Percentiles rank a stretch among this genome's conserved stretches.
Evolutionary conservation across 2,113 vertebrate genomes (phyloP).

Genomic region (Poicephalus meyeri): DNA sequence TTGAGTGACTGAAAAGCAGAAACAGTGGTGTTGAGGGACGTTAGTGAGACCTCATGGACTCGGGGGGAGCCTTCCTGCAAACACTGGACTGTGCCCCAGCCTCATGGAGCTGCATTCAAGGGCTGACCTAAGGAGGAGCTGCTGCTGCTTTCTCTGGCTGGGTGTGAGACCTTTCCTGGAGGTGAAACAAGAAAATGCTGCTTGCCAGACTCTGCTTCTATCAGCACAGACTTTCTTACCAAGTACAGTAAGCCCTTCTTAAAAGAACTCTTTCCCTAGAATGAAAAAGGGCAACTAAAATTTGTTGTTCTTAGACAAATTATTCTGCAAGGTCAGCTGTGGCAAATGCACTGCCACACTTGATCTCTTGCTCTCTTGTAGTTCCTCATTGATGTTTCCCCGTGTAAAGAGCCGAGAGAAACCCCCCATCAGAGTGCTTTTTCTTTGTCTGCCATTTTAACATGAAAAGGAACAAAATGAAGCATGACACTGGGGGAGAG

Average conservation of each 20-base stretch:
- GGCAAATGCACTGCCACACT: background rate
- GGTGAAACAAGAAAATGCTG: background rate
- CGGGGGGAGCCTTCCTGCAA: background rate
- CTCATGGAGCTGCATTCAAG: fast-evolving
- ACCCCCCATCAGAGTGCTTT: background rate
- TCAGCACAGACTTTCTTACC: background rate
- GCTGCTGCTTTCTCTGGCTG: background rate
- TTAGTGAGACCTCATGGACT: background rate
- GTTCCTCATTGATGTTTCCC: background rate
- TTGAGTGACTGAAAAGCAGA: background rate
- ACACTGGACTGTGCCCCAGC: fast-evolving
- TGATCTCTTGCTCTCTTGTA: background rate
- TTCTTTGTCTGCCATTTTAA: background rate
- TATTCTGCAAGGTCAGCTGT: background rate
- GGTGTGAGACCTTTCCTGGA: fast-evolving
- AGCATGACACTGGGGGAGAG: background rate
- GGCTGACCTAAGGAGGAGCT: background rate
- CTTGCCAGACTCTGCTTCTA: background rate
- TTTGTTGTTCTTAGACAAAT: background rate
- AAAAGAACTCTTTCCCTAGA: background rate
- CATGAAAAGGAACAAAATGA: background rate
- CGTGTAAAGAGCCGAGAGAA: background rate
- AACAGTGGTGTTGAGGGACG: background rate
- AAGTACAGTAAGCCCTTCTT: background rate
- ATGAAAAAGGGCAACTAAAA: background rate